Percentiles rank a stretch among this genome's conserved stretches.
These are phyloP conservation scores for Gymnorhina tibicen DNA, from an alignment of 2,113 vertebrate genomes.

Conservation along the genomic window DNA sequence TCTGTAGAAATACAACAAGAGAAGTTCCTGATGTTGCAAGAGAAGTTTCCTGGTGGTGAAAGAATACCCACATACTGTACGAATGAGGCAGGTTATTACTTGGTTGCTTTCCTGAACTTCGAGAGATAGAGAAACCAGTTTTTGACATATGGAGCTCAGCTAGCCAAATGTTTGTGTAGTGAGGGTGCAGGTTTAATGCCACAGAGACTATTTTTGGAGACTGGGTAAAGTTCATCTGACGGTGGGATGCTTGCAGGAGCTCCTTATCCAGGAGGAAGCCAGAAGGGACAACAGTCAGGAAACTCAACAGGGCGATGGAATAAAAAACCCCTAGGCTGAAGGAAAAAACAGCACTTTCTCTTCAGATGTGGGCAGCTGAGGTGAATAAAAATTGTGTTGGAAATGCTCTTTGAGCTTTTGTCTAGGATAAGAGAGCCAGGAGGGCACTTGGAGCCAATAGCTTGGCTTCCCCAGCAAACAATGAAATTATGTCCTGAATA, in stretches of 20 bases:
- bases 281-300: neutral
- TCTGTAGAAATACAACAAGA: neutral
- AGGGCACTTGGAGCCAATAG: neutral
- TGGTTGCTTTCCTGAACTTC: neutral
- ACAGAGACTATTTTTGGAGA: neutral
- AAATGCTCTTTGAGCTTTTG: slow-evolving; percentile 23
- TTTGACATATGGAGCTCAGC: neutral
- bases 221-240: slow-evolving; percentile 2
- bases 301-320: neutral
- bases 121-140: neutral
- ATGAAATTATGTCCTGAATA: neutral
- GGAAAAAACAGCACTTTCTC: neutral
- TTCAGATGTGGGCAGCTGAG: slow-evolving; percentile 32
- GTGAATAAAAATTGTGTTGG: neutral
- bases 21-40: neutral
- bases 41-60: neutral
- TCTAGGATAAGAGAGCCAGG: neutral
- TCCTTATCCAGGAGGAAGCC: neutral
- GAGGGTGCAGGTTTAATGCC: neutral
- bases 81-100: neutral
- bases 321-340: neutral
- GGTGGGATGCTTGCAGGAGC: neutral
- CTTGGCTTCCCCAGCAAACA: neutral
- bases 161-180: neutral
- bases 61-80: neutral